A percentile compares a stretch with the other conserved stretches of the same genome.
These are phyloP conservation scores for Catostomus latipinnis DNA, from an alignment of 2,797 vertebrate genomes.

Conservation along the genomic window DNA sequence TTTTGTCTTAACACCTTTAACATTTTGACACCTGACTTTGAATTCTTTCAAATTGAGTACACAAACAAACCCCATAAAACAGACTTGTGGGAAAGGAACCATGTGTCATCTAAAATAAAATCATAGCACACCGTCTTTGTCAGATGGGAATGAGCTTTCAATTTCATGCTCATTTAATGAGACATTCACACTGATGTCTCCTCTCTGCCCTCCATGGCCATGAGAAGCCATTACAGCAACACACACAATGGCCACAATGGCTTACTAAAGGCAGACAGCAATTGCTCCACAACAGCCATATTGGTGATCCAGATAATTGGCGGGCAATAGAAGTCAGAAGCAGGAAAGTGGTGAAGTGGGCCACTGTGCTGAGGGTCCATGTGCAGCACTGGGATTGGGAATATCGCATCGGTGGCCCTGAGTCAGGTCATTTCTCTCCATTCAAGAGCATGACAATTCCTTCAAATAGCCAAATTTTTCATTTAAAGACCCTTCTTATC, in stretches of 20 bases:
- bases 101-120: conserved; percentile 8
- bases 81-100: conserved; percentile 17
- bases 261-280: conserved; percentile 58
- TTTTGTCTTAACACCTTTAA: no score
- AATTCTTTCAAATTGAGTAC: no score
- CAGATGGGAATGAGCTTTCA: conserved; percentile 64
- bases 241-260: conserved; percentile 57
- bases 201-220: conserved; percentile 53
- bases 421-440: conserved; percentile 48
- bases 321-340: conserved; percentile 65
- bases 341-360: conserved; percentile 36
- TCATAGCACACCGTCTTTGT: conserved; percentile 52
- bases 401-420: conserved; percentile 39
- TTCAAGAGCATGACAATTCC: conserved; percentile 36
- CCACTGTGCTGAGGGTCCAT: neutral
- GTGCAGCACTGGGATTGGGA: neutral
- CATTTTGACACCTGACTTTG: no score
- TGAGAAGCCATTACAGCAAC: conserved; percentile 64
- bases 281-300: conserved; percentile 65
- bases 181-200: conserved; percentile 57
- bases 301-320: conserved; percentile 75
- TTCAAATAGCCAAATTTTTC: no score
- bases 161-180: conserved; percentile 70
- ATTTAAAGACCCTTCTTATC: neutral
- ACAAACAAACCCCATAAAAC: neutral